Base-by-base conservation (phyloP, 2,113 vertebrate genomes). In the Stictonetta naevosa region DNA sequence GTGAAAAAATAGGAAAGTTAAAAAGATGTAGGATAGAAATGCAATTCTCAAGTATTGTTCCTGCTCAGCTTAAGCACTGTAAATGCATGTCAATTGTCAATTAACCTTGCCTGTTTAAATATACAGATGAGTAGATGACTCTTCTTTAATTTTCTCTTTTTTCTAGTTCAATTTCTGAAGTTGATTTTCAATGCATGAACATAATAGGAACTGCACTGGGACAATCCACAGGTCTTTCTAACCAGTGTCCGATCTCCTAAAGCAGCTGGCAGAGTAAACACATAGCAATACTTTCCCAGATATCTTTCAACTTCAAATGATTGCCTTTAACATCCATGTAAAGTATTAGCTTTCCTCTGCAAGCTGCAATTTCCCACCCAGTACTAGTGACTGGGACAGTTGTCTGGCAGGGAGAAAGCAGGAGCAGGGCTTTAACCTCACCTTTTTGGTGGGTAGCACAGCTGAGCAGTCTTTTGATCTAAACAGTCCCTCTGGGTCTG, bases 41-140 rank as follows among this genome's bases (percentile, higher is more conserved):
- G 48, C 40, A 68, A 1, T 90, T 68, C 80, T 96, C 83, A 79
- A 95, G 85, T 68, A 91, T 92, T 95, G 86, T 48, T 94, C 86
- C 90, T 88, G 90, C 80, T 94, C 80, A 88, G 88, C 59, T 82
- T 90, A 75, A 92, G 92, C 85, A 62, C 48, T 93, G 80, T 69
- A 97, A 96, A 88, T 88, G 88, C 79, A 93, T 93, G 95, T 93
- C 94, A 96, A 92, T 84, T 97, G 96, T 92, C 95, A 96, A 96
- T 97, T 96, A 97, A 97, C 95, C 96, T 86, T 92, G 80, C 60
- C 83, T 95, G 66, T 86, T 95, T 95, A 97, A 97, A 95, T 78
- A 92, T 73, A 92, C 86, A 97, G 94, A 97, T 82, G 92, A 81
- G 86, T 91, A 95, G 91, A 95, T 95, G 83, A 92, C 48, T 93